Conservation (phyloP, 2,888 invertebrate species). For the Adineta ricciae region DNA sequence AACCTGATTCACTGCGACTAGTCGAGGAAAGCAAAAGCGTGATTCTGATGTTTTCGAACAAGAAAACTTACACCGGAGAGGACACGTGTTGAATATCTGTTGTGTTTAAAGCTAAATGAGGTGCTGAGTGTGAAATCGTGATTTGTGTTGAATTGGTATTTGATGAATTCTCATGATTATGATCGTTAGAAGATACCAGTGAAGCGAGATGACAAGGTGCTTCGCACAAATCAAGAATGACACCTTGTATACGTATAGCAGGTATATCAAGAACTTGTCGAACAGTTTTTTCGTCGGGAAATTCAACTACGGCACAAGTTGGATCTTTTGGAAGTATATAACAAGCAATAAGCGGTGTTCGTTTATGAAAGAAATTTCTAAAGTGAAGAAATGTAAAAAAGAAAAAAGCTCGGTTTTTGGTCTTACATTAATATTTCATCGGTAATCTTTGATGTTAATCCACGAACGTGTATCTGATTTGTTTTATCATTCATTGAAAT, state of each 20-base stretch:
- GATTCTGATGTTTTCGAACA: neutral
- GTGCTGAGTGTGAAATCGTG: neutral
- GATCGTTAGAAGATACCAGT: neutral
- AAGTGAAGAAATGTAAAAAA: neutral
- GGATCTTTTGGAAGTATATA: neutral
- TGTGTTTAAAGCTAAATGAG: neutral
- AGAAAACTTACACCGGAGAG: neutral
- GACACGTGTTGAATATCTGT: neutral
- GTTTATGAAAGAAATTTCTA: neutral
- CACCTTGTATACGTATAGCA: neutral
- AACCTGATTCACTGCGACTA: neutral
- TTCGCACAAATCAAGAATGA: neutral
- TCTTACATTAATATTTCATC: neutral
- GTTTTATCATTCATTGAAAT: neutral
- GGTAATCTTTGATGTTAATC: neutral
- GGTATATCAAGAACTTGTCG: neutral
- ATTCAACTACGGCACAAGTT: neutral
- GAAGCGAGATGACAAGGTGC: neutral
- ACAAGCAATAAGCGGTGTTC: neutral
- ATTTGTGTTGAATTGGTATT: neutral
- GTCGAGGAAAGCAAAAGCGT: neutral
- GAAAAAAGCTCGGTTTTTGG: neutral
- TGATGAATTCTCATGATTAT: neutral
- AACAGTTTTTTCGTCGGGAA: neutral
- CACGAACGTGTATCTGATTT: neutral